Conservation (phyloP, 1,140 invertebrate species). For the Drosophila nigromelanica region DNA sequence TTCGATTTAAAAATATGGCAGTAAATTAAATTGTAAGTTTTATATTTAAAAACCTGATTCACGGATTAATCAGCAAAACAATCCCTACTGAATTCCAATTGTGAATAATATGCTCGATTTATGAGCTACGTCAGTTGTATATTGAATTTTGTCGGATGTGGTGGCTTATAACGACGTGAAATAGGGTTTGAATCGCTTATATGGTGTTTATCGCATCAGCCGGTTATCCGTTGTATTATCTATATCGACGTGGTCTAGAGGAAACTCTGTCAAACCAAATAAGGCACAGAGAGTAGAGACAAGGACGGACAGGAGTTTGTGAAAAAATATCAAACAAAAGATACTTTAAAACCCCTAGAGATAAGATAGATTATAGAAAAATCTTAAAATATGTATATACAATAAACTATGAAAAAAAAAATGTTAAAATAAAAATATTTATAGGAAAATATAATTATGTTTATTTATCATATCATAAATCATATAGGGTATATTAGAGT, state of each 20-base stretch:
- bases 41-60: background rate
- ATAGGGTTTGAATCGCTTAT: conserved; percentile 11
- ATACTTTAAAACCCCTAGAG: too few species aligned
- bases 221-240: background rate
- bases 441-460: too few species aligned
- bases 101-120: background rate
- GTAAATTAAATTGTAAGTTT: background rate
- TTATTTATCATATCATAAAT: too few species aligned
- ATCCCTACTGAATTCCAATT: background rate
- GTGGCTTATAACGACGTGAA: background rate
- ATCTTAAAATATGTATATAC: too few species aligned
- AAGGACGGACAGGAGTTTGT: background rate
- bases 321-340: background rate
- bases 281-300: background rate
- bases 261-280: background rate
- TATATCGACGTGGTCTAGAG: background rate
- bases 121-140: too few species aligned
- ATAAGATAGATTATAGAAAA: too few species aligned
- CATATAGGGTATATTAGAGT: background rate
- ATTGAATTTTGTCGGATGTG: background rate
- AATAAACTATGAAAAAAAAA: too few species aligned
- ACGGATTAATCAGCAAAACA: background rate
- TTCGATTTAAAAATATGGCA: too few species aligned
- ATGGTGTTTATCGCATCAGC: background rate
- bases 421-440: too few species aligned